Conservation (phyloP, 2,113 vertebrate species). For the Bufo gargarizans region DNA sequence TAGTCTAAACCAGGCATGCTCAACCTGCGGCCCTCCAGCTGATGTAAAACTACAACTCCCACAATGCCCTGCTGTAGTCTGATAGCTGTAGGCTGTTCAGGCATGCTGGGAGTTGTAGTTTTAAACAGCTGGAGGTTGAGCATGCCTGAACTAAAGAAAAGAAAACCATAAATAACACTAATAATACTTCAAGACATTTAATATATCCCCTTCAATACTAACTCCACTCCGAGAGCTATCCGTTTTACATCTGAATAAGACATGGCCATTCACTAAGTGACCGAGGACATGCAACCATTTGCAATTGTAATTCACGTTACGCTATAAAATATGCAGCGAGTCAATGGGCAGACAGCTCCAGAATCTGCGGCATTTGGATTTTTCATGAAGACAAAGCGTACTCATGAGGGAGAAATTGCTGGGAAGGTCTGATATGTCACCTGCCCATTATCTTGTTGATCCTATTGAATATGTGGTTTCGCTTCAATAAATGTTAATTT, state of each 20-base stretch:
- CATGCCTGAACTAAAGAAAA: too few relatives aligned
- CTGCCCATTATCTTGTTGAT: conserved; percentile 44
- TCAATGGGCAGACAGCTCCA: conserved; percentile 2
- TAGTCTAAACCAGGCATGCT: too few relatives aligned
- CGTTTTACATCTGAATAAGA: conserved; percentile 29
- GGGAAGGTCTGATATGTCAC: conserved; percentile 44
- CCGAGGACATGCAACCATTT: conserved; percentile 19
- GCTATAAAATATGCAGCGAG: conserved; percentile 24
- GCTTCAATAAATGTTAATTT: conserved; percentile 49
- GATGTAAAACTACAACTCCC: too few relatives aligned
- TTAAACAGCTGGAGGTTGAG: too few relatives aligned
- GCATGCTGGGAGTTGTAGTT: too few relatives aligned
- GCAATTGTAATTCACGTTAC: conserved; percentile 26
- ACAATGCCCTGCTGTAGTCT: too few relatives aligned
- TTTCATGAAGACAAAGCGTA: conserved; percentile 32
- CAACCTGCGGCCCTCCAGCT: too few relatives aligned
- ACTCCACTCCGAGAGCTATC: background rate
- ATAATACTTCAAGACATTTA: background rate
- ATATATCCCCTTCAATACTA: background rate
- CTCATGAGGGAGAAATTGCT: conserved; percentile 42
- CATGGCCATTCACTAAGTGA: conserved; percentile 14
- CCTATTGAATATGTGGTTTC: conserved; percentile 43
- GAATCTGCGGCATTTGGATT: conserved; percentile 15
- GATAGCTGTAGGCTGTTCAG: too few relatives aligned
- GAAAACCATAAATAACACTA: background rate